Evolutionary conservation across 2,113 vertebrate genomes (phyloP).

Genomic region (Cepphus grylle): DNA sequence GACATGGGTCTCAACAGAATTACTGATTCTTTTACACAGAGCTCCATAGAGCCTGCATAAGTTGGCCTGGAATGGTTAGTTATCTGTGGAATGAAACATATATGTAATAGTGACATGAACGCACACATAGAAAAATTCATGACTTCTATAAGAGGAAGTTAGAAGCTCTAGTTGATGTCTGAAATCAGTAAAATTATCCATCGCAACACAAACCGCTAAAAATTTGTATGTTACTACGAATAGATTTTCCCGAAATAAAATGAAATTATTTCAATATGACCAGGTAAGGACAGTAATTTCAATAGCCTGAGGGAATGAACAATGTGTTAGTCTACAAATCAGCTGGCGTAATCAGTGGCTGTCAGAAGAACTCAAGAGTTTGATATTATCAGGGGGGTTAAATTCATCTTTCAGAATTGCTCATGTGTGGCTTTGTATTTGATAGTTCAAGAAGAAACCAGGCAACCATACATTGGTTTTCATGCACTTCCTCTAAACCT

Average conservation of each 20-base stretch:
- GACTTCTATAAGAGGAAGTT: not conserved
- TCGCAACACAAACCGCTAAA: not conserved
- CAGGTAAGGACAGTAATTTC: not conserved
- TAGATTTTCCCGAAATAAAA: not conserved
- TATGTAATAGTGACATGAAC: not conserved
- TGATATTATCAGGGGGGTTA: conserved; percentile 28
- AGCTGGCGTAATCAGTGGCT: conserved; percentile 16
- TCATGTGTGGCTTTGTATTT: conserved; percentile 39
- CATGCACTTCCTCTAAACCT: not conserved
- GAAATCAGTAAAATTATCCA: not conserved
- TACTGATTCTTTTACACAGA: not conserved
- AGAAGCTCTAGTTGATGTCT: not conserved
- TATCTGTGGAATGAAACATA: not conserved
- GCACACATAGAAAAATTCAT: not conserved
- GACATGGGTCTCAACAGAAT: not conserved
- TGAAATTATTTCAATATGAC: not conserved
- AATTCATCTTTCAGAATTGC: conserved; percentile 18
- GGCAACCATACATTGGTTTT: conserved; percentile 22
- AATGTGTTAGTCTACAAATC: not conserved
- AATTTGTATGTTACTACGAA: not conserved
- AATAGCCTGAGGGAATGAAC: not conserved
- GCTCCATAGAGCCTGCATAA: not conserved
- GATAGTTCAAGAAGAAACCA: conserved; percentile 28
- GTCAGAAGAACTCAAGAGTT: conserved; percentile 22
- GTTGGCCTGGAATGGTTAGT: not conserved